Evolutionary conservation across 2,113 vertebrate species (phyloP), one percentile per base, ranked within the genome.

Genomic region (Trematocara stigmaticum): DNA sequence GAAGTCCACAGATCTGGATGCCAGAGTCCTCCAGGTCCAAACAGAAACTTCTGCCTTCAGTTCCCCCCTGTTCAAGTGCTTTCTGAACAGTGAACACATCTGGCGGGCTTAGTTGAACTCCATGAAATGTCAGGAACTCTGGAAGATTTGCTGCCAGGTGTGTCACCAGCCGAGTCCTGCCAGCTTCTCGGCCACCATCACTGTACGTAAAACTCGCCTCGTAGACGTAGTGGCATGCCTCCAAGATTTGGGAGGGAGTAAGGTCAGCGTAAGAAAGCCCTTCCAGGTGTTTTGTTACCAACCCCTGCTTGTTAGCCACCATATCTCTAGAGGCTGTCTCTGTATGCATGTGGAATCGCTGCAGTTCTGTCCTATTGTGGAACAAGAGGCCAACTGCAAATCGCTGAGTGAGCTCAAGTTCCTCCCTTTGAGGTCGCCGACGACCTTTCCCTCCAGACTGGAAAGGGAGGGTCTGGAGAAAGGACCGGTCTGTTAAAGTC

Each of bases 361-460:
- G 95, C 6, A 91, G 87, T 56, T 81, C 31, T 6, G 2, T 2
- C 87, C 38, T 1, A 79, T 90, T 95, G 83, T 97, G 95, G 90
- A 97, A 98, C 9, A 98, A 84, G 10, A 98, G 93, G 2, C 98
- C 97, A 0, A 96, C 53, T 20, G 97, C 90, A 79, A 98, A 97
- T 26, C 95, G 95, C 4, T 97, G 97, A 11, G 97, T 91, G 1
- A 97, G 91, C 23, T 97, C 97, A n/a, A 97, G 92, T 93, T 97
- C 97, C 83, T 97, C 97, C 84, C 94, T 95, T 40, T 96, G 96
- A 3, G 95, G 94, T 83, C 96, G 96, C 80, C 97, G 96, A 49
- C 96, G 98, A 52, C 93, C 95, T 9, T 95, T 97, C 1, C 94
- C 93, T 9, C 97, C 90, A 0, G 81, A 59, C 13, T 90, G 90